These are phyloP conservation scores for Stegana nigrithorax DNA, from an alignment of 2,888 invertebrate species.

Conservation along the genomic window DNA sequence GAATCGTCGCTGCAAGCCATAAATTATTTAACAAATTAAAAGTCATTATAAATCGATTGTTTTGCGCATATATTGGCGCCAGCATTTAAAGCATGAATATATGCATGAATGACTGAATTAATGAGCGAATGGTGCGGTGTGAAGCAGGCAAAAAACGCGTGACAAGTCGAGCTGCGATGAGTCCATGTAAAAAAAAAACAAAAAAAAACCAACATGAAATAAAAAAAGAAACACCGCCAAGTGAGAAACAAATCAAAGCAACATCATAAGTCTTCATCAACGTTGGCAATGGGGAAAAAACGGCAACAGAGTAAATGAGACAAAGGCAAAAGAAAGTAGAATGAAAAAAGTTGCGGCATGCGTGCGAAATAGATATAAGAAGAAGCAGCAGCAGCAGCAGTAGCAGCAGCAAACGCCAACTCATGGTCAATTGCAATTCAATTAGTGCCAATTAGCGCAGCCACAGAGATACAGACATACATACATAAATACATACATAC, in stretches of 20 bases:
- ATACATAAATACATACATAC: background rate
- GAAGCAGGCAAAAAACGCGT: constrained; percentile 8
- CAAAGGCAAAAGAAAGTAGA: background rate
- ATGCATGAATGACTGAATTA: background rate
- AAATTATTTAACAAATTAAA: background rate
- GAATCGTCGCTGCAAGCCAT: background rate
- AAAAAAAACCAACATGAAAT: background rate
- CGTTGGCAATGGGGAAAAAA: constrained; percentile 3
- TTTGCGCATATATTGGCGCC: constrained; percentile 2
- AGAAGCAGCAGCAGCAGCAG: no score
- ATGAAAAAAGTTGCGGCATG: constrained; percentile 12
- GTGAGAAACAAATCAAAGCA: constrained; percentile 48
- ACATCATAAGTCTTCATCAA: constrained; percentile 58
- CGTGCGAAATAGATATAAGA: constrained; percentile 11
- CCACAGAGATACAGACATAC: background rate
- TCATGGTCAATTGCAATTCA: constrained; percentile 61
- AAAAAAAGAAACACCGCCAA: background rate
- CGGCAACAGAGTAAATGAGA: background rate
- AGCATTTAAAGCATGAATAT: background rate
- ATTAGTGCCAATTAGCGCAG: constrained; percentile 59
- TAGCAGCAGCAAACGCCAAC: constrained; percentile 58
- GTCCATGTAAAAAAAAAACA: no score
- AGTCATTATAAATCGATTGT: background rate
- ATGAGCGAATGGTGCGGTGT: background rate
- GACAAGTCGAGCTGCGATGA: background rate